A percentile compares a stretch with the other conserved stretches of the same genome.
Conservation (phyloP, 2,113 vertebrate genomes). For the Calyptomena viridis region DNA sequence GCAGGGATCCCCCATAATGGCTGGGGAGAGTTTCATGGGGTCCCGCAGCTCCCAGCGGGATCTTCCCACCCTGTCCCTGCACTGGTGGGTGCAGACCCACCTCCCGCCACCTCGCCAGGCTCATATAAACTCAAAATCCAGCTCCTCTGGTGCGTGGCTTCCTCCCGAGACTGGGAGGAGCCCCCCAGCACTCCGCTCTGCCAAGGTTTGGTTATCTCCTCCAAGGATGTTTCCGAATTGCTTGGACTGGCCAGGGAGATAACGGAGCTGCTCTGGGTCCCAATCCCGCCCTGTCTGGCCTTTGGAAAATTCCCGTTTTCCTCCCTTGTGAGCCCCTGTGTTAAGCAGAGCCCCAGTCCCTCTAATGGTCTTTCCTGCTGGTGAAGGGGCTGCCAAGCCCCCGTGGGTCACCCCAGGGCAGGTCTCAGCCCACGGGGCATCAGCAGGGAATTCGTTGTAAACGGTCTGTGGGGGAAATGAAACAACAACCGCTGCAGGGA, state of each 20-base stretch:
- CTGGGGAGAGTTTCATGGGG: not conserved
- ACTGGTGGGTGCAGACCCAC: accelerated
- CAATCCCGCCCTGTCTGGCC: not conserved
- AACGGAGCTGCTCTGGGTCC: not conserved
- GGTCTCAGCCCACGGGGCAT: not conserved
- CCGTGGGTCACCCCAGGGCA: not conserved
- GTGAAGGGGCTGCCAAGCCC: not conserved
- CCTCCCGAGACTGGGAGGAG: constrained; percentile 10
- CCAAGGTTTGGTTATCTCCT: constrained; percentile 26
- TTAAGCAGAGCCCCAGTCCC: accelerated
- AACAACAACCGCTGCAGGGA: accelerated
- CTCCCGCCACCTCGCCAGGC: accelerated
- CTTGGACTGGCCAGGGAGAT: not conserved
- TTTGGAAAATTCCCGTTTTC: not conserved
- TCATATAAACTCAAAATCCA: not conserved
- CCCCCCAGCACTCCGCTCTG: not conserved
- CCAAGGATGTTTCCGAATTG: constrained; percentile 3
- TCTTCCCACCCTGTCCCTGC: accelerated
- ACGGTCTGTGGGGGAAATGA: not conserved
- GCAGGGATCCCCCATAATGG: not conserved
- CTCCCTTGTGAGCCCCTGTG: not conserved
- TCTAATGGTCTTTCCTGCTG: not conserved
- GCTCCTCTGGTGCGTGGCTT: not conserved
- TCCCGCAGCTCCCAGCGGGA: not conserved
- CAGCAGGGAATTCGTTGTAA: not conserved